phyloP scores from a whole-genome alignment of 2,113 vertebrate genomes.

The Paramormyrops kingsleyae region DNA sequence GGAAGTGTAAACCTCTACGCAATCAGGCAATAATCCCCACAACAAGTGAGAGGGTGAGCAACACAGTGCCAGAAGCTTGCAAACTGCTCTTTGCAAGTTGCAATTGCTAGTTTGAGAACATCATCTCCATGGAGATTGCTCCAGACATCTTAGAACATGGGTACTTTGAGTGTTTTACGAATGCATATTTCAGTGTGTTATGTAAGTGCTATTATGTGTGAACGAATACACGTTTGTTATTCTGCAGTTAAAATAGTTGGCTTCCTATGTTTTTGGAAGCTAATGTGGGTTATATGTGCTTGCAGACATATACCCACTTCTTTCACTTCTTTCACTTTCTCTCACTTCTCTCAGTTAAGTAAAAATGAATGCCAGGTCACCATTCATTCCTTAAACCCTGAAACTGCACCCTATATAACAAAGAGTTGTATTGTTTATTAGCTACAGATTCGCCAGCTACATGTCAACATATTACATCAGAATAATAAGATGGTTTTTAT shows the following conservation, averaged over 20 bases:
- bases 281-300: not conserved
- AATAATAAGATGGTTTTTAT: not conserved
- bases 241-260: not conserved
- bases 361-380: not conserved
- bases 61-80: not conserved
- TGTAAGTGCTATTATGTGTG: not conserved
- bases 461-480: not conserved
- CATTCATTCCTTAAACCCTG: not conserved
- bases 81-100: not conserved
- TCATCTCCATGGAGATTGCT: constrained; percentile 6
- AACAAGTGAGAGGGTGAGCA: not conserved
- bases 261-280: not conserved
- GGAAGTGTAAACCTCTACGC: constrained; percentile 12
- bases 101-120: not conserved
- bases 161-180: not conserved
- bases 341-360: not conserved
- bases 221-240: not conserved
- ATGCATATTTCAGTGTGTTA: not conserved
- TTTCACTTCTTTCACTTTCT: too few species aligned
- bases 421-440: not conserved
- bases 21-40: constrained; percentile 32
- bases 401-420: not conserved
- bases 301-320: not conserved
- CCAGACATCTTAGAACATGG: not conserved
- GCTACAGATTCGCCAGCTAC: not conserved